Evolutionary conservation across 2,888 invertebrate species (phyloP).

Genomic region (Anthophora plumipes): DNA sequence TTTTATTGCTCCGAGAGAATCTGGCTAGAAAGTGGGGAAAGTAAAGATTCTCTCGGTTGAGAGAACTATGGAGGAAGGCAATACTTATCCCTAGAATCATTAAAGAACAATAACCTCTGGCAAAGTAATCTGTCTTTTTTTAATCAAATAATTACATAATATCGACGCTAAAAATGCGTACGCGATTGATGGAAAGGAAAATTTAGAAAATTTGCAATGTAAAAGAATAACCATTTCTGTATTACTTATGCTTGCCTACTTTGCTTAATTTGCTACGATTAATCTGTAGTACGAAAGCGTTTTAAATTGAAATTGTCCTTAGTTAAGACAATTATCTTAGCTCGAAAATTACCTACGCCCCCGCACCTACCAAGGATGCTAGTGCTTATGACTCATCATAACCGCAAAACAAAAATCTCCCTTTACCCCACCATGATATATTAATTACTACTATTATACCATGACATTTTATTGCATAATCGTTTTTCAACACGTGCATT

Average conservation of each 20-base stretch:
- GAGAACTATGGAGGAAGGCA: too few species aligned
- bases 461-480: slow-evolving; percentile 81
- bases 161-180: too few species aligned
- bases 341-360: slow-evolving; percentile 74
- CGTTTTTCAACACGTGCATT: not conserved
- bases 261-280: slow-evolving; percentile 75
- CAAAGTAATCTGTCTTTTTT: too few species aligned
- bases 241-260: slow-evolving; percentile 51
- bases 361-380: slow-evolving; percentile 77
- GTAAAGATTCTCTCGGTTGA: too few species aligned
- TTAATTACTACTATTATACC: slow-evolving; percentile 51
- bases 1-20: too few species aligned
- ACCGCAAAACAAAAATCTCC: slow-evolving; percentile 74
- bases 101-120: too few species aligned
- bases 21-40: too few species aligned
- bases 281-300: slow-evolving; percentile 70
- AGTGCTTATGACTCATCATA: slow-evolving; percentile 76
- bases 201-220: not conserved
- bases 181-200: too few species aligned
- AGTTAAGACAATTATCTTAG: slow-evolving; percentile 82
- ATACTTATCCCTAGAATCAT: too few species aligned
- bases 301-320: slow-evolving; percentile 79
- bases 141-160: too few species aligned
- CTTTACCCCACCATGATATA: slow-evolving; percentile 19
- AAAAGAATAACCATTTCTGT: not conserved